A percentile compares a stretch with the other conserved stretches of the same genome.
Evolutionary conservation across 2,113 vertebrate species (phyloP).

Genomic region (Catharus bicknelli): DNA sequence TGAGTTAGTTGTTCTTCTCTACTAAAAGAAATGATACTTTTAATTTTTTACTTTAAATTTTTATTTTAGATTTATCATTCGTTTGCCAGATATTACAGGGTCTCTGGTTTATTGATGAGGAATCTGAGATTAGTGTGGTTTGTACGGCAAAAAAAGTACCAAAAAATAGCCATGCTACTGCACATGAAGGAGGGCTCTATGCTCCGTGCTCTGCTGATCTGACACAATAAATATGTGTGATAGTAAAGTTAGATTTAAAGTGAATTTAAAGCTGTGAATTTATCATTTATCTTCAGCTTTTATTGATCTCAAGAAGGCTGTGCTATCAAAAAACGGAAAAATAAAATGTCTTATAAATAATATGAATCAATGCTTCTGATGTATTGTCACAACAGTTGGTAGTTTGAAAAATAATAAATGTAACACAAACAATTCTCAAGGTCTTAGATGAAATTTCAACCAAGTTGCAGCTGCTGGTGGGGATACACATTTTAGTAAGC

Average conservation of each 20-base stretch:
- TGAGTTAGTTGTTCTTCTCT: not conserved
- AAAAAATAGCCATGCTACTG: not conserved
- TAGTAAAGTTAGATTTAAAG: conserved; percentile 5
- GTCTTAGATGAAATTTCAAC: not conserved
- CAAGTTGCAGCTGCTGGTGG: not conserved
- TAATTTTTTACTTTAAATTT: not conserved
- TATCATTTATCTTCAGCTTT: not conserved
- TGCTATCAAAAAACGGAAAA: not conserved
- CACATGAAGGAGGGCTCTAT: not conserved
- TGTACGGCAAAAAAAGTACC: not conserved
- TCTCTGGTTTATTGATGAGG: not conserved
- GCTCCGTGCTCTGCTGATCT: not conserved
- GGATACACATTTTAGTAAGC: not conserved
- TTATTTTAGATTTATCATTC: not conserved
- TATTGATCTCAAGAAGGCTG: conserved; percentile 20
- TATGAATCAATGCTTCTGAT: not conserved
- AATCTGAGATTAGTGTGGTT: not conserved
- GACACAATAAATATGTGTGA: not conserved
- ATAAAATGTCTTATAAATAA: not conserved
- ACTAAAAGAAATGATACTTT: not conserved
- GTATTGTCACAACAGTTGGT: not conserved
- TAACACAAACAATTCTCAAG: not conserved
- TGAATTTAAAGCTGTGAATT: conserved; percentile 2
- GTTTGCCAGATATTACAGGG: not conserved
- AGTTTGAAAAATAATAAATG: not conserved